These are phyloP conservation scores for Upupa epops DNA, from an alignment of 2,113 vertebrate species.

Conservation along the genomic window DNA sequence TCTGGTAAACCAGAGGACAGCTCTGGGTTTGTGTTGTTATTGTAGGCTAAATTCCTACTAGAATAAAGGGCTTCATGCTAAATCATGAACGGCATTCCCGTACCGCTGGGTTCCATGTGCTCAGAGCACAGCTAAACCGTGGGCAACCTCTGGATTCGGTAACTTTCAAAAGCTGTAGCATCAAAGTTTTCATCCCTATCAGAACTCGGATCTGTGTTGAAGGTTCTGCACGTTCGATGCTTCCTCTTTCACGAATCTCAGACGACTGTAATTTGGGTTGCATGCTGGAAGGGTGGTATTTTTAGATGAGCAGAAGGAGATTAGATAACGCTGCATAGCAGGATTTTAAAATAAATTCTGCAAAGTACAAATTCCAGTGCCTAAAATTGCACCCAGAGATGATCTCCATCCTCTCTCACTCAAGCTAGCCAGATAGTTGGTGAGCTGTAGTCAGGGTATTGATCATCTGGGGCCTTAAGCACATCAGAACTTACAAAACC, in stretches of 20 bases:
- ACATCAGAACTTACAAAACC: background rate
- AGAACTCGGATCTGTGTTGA: slow-evolving; percentile 31
- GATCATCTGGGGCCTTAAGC: background rate
- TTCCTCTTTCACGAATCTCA: slow-evolving; percentile 49
- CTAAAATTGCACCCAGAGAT: slow-evolving; percentile 22
- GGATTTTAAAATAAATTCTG: slow-evolving; percentile 42
- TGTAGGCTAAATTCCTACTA: background rate
- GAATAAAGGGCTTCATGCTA: slow-evolving; percentile 6
- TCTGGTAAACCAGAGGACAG: background rate
- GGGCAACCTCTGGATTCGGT: slow-evolving; percentile 29
- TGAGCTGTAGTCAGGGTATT: background rate
- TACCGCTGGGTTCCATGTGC: background rate
- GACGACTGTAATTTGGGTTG: slow-evolving; percentile 54
- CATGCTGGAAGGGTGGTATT: slow-evolving; percentile 43
- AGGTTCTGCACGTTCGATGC: slow-evolving; percentile 27
- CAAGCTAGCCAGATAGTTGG: background rate
- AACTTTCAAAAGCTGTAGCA: background rate
- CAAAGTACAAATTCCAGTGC: slow-evolving; percentile 19
- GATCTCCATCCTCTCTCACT: background rate
- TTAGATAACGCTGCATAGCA: slow-evolving; percentile 55
- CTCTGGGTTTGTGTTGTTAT: background rate
- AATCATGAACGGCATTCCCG: slow-evolving; percentile 11
- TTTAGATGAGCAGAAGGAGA: slow-evolving; percentile 56
- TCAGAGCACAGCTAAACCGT: background rate
- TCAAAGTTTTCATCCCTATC: slow-evolving; percentile 37